Base-by-base conservation (phyloP, 2,797 vertebrate genomes). In the Fistularia tabacaria region DNA sequence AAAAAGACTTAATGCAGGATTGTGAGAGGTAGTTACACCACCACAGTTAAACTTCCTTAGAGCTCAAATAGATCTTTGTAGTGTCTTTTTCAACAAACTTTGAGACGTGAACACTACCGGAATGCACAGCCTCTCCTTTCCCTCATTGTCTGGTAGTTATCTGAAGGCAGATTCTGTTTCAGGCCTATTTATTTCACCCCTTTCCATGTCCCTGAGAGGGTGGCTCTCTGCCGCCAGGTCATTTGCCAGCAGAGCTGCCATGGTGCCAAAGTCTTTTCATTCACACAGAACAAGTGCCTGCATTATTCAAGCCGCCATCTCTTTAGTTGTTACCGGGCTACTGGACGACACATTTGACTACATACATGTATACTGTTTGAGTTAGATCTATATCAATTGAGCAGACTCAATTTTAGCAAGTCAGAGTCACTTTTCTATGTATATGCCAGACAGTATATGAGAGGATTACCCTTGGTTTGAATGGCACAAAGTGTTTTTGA, bases 271-370 rank as follows among this genome's bases (percentile, higher is more conserved):
- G 84, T 54, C 63, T 80, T 80, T 86, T 88, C 73, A 84, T 83
- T 79, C 64, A 74, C 42, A 73, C 62, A 63, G 70, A 85, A 88
- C 82, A 90, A 85, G 77, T 38, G 64, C 42, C 68, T 70, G 77
- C 71, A 84, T 90, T 90, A 87, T 89, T 82, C 66, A 74, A 57
- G 53, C 84, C 83, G 69, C 71, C 76, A 78, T 82, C 74, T 73
- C 73, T 36, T 54, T 12, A 51, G 49, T 63, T 69, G 49, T 62
- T 64, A 76, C 80, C 80, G 74, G 70, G 54, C 75, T 36, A 45
- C 72, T 37, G 55, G 67, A 73, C 70, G 66, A 51, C 69, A 71
- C 54, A 71, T 74, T 73, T 64, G 58, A 56, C 44, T 64, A 66
- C 64, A 71, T 67, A 76, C 73, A 76, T 73, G 74, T 80, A 80